Evolutionary conservation across 2,797 vertebrate genomes (phyloP).

Genomic region (Chaunax sp.): DNA sequence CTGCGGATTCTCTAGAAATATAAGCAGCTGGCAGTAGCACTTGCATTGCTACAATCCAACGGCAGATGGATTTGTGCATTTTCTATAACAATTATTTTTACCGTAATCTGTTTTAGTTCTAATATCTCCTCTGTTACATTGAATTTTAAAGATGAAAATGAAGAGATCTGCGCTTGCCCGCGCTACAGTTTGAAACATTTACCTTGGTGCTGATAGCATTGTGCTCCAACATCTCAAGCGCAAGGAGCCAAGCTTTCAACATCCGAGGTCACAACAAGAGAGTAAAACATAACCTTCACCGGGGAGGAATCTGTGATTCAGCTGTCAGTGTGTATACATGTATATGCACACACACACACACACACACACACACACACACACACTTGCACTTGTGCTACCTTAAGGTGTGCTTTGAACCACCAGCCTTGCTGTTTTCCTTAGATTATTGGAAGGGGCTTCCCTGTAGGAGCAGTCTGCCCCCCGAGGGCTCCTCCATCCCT

Average conservation of each 20-base stretch:
- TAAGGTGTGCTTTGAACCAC: conserved; percentile 78
- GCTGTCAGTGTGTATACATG: not conserved
- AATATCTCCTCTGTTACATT: not conserved
- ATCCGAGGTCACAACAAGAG: conserved; percentile 51
- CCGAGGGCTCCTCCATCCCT: conserved; percentile 65
- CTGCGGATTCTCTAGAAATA: too few species aligned
- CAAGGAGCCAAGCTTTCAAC: conserved; percentile 43
- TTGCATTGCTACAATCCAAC: too few species aligned
- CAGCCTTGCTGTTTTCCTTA: conserved; percentile 65
- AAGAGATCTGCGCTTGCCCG: conserved; percentile 13
- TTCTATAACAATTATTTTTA: not conserved
- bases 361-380: not conserved
- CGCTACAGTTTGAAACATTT: conserved; percentile 28
- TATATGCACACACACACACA: not conserved
- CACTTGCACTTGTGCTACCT: conserved; percentile 56
- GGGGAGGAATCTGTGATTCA: conserved; percentile 53
- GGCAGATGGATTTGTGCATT: too few species aligned
- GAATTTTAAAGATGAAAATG: conserved; percentile 7
- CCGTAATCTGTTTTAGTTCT: conserved; percentile 25
- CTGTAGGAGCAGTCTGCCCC: conserved; percentile 61
- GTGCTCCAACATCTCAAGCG: conserved; percentile 40
- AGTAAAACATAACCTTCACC: conserved; percentile 65
- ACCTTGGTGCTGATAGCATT: conserved; percentile 42
- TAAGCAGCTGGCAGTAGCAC: too few species aligned
- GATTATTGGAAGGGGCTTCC: conserved; percentile 66